These are phyloP conservation scores for Anthopleura xanthogrammica DNA, from an alignment of 92 coral and sea anemone species.

Conservation along the genomic window DNA sequence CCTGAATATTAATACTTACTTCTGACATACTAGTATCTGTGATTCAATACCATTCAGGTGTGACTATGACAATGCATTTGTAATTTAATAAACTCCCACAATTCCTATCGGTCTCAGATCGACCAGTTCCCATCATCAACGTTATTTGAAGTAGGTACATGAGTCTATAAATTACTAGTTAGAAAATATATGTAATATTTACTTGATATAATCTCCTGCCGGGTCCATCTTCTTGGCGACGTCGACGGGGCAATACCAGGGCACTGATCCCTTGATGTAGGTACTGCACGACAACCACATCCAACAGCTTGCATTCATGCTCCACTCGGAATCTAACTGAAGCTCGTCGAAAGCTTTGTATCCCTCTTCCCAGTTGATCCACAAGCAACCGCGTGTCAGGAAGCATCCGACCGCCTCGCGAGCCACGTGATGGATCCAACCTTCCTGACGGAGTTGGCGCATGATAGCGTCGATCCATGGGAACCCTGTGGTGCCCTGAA, in stretches of 20 bases:
- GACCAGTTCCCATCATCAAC: too few relatives aligned
- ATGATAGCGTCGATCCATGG: conserved; percentile 93
- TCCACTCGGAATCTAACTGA: conserved; percentile 85
- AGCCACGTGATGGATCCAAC: conserved; percentile 80
- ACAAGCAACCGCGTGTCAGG: conserved; percentile 86
- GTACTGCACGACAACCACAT: conserved; percentile 71
- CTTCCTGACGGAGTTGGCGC: conserved; percentile 83
- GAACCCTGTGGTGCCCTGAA: conserved; percentile 81
- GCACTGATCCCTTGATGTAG: conserved; percentile 43
- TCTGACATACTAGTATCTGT: too few relatives aligned
- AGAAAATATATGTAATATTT: not conserved
- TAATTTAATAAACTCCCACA: too few relatives aligned
- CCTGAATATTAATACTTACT: too few relatives aligned
- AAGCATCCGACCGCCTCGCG: conserved; percentile 81
- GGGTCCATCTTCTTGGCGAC: conserved; percentile 72
- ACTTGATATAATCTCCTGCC: conserved; percentile 67
- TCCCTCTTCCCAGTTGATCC: conserved; percentile 96
- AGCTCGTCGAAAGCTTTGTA: conserved; percentile 86
- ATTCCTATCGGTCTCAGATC: too few relatives aligned
- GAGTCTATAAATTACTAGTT: too few relatives aligned
- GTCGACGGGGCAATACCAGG: conserved; percentile 73
- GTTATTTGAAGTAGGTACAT: too few relatives aligned
- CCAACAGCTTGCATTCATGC: conserved; percentile 83
- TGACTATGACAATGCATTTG: too few relatives aligned
- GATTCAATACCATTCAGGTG: too few relatives aligned